These are phyloP conservation scores for Neoarius graeffei DNA, from an alignment of 2,113 vertebrate species.

Conservation along the genomic window DNA sequence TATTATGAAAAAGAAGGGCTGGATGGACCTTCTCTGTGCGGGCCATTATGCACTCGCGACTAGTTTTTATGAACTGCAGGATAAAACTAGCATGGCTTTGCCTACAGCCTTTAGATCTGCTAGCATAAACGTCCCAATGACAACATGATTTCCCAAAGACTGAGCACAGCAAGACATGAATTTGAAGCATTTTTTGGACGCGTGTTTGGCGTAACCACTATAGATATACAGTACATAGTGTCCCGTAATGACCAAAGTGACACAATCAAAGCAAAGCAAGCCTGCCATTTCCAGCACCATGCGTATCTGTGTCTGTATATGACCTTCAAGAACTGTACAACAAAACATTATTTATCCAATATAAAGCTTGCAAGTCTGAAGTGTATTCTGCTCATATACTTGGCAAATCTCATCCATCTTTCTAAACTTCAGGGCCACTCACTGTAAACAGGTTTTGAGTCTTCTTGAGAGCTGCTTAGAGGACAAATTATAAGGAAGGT, in stretches of 20 bases:
- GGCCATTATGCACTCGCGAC: constrained; percentile 46
- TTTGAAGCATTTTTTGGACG: neutral
- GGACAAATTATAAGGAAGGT: constrained; percentile 53
- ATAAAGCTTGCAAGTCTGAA: constrained; percentile 9
- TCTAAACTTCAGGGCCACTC: constrained; percentile 24
- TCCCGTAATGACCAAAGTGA: constrained; percentile 27
- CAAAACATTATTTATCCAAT: constrained; percentile 27
- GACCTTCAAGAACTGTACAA: constrained; percentile 38
- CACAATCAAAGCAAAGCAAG: constrained; percentile 23
- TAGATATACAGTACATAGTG: neutral
- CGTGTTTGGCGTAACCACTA: constrained; percentile 5
- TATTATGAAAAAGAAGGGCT: constrained; percentile 49
- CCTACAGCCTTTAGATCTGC: constrained; percentile 39
- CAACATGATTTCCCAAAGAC: constrained; percentile 34
- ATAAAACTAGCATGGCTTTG: constrained; percentile 44
- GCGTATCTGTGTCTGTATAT: neutral
- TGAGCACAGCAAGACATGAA: neutral
- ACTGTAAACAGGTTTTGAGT: constrained; percentile 28
- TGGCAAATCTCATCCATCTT: constrained; percentile 39
- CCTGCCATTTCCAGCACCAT: constrained; percentile 7
- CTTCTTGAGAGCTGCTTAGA: constrained; percentile 31
- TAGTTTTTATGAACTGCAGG: constrained; percentile 53
- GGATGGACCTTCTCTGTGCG: constrained; percentile 40
- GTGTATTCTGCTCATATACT: constrained; percentile 35
- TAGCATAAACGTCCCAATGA: constrained; percentile 32